Percentiles rank a stretch among this genome's conserved stretches.
These are phyloP conservation scores for Camponotus pennsylvanicus DNA, from an alignment of 1,140 invertebrate species.

Conservation along the genomic window DNA sequence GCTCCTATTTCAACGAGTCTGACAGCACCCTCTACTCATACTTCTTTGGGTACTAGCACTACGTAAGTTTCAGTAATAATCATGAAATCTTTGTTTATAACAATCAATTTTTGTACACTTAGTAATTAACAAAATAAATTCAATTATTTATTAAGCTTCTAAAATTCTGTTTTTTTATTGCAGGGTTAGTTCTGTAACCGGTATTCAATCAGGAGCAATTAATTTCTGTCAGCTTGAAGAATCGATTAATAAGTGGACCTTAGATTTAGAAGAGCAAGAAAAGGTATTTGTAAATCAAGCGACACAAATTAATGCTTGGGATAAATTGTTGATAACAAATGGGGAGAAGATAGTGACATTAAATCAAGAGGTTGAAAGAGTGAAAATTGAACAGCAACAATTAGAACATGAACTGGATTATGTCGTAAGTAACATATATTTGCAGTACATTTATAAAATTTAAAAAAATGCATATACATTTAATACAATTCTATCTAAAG, in stretches of 20 bases:
- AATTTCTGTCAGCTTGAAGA: slow-evolving; percentile 97
- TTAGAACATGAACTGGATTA: slow-evolving; percentile 98
- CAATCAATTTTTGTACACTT: slow-evolving; percentile 29
- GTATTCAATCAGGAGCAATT: slow-evolving; percentile 87
- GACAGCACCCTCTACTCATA: slow-evolving; percentile 82
- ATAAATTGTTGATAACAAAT: slow-evolving; percentile 95
- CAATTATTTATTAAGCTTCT: slow-evolving; percentile 32
- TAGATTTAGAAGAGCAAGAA: slow-evolving; percentile 97
- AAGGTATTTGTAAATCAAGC: slow-evolving; percentile 97
- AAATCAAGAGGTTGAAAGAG: slow-evolving; percentile 94
- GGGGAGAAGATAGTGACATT: slow-evolving; percentile 96
- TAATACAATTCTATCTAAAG: no score
- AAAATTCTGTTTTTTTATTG: slow-evolving; percentile 45
- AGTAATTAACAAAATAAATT: slow-evolving; percentile 58
- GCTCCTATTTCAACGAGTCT: slow-evolving; percentile 82
- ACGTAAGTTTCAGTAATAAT: slow-evolving; percentile 81
- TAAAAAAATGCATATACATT: no score
- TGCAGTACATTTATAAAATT: not conserved
- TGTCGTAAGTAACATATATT: slow-evolving; percentile 87
- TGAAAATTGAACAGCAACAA: slow-evolving; percentile 95
- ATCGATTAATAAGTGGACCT: slow-evolving; percentile 97
- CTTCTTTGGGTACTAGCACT: slow-evolving; percentile 82
- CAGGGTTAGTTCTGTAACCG: slow-evolving; percentile 83
- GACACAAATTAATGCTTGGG: slow-evolving; percentile 97
- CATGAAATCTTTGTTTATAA: slow-evolving; percentile 8